Percentiles rank a stretch among this genome's conserved stretches.
Evolutionary conservation across 2,113 vertebrate genomes (phyloP).

Genomic region (Callithrix jacchus): DNA sequence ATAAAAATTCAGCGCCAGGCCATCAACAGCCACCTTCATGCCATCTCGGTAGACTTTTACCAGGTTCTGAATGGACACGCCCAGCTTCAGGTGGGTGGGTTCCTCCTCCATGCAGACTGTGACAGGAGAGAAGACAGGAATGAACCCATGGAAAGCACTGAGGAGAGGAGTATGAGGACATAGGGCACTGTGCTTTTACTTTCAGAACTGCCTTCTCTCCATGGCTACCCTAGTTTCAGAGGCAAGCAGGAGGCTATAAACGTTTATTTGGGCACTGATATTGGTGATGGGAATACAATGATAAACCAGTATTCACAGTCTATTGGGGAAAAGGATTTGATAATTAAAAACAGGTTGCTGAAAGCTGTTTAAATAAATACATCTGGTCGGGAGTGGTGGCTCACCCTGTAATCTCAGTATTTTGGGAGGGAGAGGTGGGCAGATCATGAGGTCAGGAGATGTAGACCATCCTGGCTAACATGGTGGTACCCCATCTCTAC

Average conservation of each 20-base stretch:
- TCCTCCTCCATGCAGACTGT: constrained; percentile 96
- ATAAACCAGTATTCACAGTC: not conserved
- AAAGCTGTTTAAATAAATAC: not conserved
- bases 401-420: no score
- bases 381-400: not conserved
- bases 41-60: constrained; percentile 96
- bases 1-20: constrained; percentile 95
- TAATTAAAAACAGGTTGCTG: not conserved
- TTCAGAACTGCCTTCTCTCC: not conserved
- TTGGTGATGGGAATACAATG: not conserved
- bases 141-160: not conserved
- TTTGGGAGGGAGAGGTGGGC: no score
- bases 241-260: not conserved
- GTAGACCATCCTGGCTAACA: no score
- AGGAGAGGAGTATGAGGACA: not conserved
- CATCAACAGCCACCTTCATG: constrained; percentile 96
- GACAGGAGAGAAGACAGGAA: constrained; percentile 10
- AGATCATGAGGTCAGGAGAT: no score
- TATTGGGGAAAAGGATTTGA: not conserved
- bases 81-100: constrained; percentile 91
- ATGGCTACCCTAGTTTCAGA: not conserved
- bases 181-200: not conserved
- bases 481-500: no score
- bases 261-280: not conserved
- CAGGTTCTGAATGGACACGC: constrained; percentile 96